Evolutionary conservation across 2,113 vertebrate species (phyloP), one percentile per base, ranked within the genome.

Genomic region (Hirundichthys speculiger): DNA sequence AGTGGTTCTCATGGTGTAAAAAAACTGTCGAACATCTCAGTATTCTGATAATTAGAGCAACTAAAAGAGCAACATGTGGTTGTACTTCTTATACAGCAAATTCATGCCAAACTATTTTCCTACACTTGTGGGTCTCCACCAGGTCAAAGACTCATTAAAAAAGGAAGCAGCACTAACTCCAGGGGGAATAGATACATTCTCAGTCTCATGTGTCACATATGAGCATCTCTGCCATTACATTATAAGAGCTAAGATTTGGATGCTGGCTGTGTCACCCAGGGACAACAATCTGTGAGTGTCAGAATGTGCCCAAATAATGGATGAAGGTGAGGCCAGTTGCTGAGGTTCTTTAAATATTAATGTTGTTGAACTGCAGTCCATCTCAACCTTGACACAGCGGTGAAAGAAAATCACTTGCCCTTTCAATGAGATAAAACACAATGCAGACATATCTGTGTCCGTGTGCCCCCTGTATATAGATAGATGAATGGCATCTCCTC

Each of bases 331-430:
- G 65, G 69, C 65, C 80, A 34, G 64, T 60, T 51, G 81, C 75
- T 19, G 62, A 78, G 58, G 69, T 68, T 78, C 77, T 71, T 87
- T 79, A 90, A 91, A 89, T 91, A 90, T 89, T 89, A 84, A 91
- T 84, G 88, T 70, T 79, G 83, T 79, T 76, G 71, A 79, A 84
- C 74, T 46, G 68, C 81, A 84, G 84, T 82, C 75, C 84, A 88
- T 86, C 86, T 77, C 77, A 59, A 65, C 62, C 56, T 65, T 77
- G 80, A 86, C 85, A 83, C 75, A 14, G 75, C 13, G 9, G 64
- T 89, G 83, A 82, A 78, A 73, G 82, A 82, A 81, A 85, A 80
- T 84, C 76, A 82, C 79, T 82, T 78, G 78, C 43, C 68, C 80
- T 76, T 83, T 79, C 69, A 70, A 58, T 68, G 69, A 86, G 76